Base-by-base conservation (phyloP, 2,888 invertebrate genomes). In the Scaptomyza caliginosa region DNA sequence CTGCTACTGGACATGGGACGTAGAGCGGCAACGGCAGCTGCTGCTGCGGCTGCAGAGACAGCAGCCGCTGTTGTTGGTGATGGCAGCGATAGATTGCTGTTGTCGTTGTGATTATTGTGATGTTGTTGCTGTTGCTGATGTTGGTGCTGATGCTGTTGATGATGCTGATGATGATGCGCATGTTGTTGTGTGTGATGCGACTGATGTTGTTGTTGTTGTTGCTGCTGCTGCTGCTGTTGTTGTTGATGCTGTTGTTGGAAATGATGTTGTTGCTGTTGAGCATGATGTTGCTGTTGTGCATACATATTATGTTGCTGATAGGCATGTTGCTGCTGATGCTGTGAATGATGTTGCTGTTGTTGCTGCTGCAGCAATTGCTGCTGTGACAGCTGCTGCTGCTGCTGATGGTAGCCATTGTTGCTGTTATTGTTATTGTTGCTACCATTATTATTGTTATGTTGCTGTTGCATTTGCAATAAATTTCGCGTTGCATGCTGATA, bases 61-160 rank as follows among this genome's bases (percentile, higher is more conserved):
- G 79, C 88, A 21, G 84, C 88, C 39, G 67, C 76, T 16, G 86
- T 89, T 57, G 86, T 95, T 0, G 96, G 96, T 40, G 96, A 96
- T 1, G 96, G 96, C 68, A 96, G 92, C 40, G 96, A 96, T 86
- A 96, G 95, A 38, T 94, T 93, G 81, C 96, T 95, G 52, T 96
- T 95, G 72, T 90, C 89, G 58, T 86, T 88, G 83, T 73, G 63
- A 26, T 58, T 54, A 23, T 69, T 65, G 8, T 38, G 50, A 6
- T 67, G 86, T 63, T 70, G 88, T 55, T 75, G 88, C 50, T 73
- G 68, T 2, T 69, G 65, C 4, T 66, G 58, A 0, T 71, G 71
- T 0, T 72, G 71, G 7, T 24, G 24, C 24, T 75, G 55, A 2
- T 77, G 88, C 49, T 76, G 85, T n/a, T 67, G 88, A 46, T 74